Conservation (phyloP, 2,113 vertebrate species). For the Choloepus hoffmanni region DNA sequence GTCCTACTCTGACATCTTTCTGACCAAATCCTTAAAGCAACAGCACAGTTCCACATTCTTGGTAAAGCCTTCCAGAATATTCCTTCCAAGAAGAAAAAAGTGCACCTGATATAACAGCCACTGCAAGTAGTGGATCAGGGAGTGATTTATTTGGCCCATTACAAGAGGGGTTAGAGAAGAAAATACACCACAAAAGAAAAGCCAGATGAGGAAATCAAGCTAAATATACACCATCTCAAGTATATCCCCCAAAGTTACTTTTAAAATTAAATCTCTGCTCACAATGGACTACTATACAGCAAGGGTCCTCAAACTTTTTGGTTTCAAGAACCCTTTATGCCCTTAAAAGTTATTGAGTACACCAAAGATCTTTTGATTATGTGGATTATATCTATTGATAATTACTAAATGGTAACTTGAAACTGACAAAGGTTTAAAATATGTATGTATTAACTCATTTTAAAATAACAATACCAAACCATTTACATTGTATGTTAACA, state of each 20-base stretch:
- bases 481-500: not conserved
- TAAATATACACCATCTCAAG: slow-evolving; percentile 65
- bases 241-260: slow-evolving; percentile 65
- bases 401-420: not conserved
- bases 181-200: slow-evolving; percentile 57
- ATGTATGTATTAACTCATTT: not conserved
- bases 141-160: slow-evolving; percentile 21
- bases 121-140: not conserved
- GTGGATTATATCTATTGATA: not conserved
- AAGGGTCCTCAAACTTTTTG: not conserved
- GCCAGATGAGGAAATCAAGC: slow-evolving; percentile 61
- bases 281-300: slow-evolving; percentile 35
- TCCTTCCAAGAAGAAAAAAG: slow-evolving; percentile 63
- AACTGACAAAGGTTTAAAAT: slow-evolving; percentile 32
- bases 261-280: slow-evolving; percentile 63
- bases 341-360: slow-evolving; percentile 42
- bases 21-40: slow-evolving; percentile 72
- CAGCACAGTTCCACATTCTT: slow-evolving; percentile 68
- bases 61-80: slow-evolving; percentile 63
- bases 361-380: slow-evolving; percentile 27
- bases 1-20: slow-evolving; percentile 68
- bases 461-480: slow-evolving; percentile 34
- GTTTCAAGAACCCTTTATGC: slow-evolving; percentile 3
- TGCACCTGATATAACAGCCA: slow-evolving; percentile 66
- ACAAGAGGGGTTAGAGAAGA: slow-evolving; percentile 30